phyloP scores from a whole-genome alignment of 1,140 invertebrate genomes.

The Drosophila pectinifera region DNA sequence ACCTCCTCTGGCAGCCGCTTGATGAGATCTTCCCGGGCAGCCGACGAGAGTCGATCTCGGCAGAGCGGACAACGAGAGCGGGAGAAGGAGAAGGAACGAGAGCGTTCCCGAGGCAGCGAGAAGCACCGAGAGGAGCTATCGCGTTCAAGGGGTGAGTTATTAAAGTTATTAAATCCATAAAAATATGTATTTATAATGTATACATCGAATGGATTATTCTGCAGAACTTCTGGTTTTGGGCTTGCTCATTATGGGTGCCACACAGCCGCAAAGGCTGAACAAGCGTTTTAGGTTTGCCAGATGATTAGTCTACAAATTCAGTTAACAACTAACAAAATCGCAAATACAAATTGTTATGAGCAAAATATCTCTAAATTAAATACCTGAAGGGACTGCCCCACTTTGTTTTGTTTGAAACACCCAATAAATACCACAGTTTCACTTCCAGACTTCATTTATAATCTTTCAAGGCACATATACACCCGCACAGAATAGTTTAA shows the following conservation, averaged over 20 bases:
- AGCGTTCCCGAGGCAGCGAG: conserved; percentile 57
- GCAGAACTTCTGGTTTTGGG: conserved; percentile 78
- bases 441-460: not conserved
- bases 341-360: not conserved
- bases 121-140: conserved; percentile 68
- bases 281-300: conserved; percentile 76
- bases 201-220: not conserved
- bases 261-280: conserved; percentile 71
- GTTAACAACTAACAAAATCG: conserved; percentile 33
- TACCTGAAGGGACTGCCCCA: not conserved
- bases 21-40: conserved; percentile 60
- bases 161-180: too few species aligned
- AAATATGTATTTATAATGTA: not conserved
- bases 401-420: not conserved
- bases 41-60: conserved; percentile 56
- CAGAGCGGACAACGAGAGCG: conserved; percentile 59
- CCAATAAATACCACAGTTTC: not conserved
- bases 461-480: not conserved
- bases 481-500: not conserved
- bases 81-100: conserved; percentile 46
- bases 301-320: conserved; percentile 8
- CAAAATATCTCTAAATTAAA: not conserved
- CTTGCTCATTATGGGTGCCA: conserved; percentile 81
- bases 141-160: conserved; percentile 70
- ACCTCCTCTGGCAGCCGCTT: conserved; percentile 56